These are phyloP conservation scores for Thamnaconus septentrionalis DNA, from an alignment of 2,113 vertebrate species.

Conservation along the genomic window DNA sequence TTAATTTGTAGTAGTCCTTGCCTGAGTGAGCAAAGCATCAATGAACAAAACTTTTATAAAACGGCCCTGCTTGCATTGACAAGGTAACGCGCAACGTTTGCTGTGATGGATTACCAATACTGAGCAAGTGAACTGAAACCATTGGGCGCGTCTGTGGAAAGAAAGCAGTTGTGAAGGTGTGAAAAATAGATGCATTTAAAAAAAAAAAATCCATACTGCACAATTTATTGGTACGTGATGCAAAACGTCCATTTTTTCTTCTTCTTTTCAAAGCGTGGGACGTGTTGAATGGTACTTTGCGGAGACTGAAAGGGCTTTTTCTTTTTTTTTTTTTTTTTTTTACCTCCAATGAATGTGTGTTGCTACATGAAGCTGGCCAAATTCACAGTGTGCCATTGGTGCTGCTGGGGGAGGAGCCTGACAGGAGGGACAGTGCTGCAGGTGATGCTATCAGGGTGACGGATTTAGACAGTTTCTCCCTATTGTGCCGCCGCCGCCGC, in stretches of 20 bases:
- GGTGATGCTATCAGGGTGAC: constrained; percentile 43
- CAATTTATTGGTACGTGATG: constrained; percentile 13
- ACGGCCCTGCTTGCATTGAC: constrained; percentile 12
- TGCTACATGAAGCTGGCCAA: no score
- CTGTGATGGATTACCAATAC: background rate
- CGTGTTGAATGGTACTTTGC: no score
- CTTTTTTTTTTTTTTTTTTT: no score
- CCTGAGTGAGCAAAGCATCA: no score
- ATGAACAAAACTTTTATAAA: background rate
- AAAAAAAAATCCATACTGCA: background rate
- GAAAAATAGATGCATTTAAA: background rate
- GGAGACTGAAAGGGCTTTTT: no score
- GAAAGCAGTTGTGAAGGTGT: constrained; percentile 15
- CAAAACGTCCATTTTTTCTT: background rate
- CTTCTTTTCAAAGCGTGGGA: no score
- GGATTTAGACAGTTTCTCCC: constrained; percentile 28
- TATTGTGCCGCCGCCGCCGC: constrained; percentile 28
- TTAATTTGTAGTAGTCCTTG: no score
- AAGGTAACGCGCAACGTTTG: constrained; percentile 17
- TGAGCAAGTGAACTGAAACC: constrained; percentile 25
- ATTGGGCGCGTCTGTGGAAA: constrained; percentile 1
- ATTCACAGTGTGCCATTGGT: no score
- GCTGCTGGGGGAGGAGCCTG: background rate
- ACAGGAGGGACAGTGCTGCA: constrained; percentile 22
- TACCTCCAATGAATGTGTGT: no score